Conservation (phyloP, 2,797 vertebrate genomes). For the Anniella stebbinsi region DNA sequence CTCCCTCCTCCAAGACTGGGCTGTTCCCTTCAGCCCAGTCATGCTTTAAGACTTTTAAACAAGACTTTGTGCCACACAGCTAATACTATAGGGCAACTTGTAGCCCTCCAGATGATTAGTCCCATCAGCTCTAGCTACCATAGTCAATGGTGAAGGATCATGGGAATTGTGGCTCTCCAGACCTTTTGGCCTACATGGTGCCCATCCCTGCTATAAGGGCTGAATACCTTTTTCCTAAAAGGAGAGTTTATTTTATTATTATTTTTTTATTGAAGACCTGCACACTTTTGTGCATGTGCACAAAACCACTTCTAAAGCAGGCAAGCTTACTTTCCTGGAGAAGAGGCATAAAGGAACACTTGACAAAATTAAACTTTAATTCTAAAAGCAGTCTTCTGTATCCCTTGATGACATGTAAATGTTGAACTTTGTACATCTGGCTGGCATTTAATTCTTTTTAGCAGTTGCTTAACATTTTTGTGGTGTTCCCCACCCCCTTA, state of each 20-base stretch:
- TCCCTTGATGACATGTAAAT: not conserved
- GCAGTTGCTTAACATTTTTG: not conserved
- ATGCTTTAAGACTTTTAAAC: not conserved
- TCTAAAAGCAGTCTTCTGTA: not conserved
- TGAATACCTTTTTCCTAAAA: not conserved
- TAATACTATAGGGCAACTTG: not conserved
- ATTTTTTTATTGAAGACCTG: not conserved
- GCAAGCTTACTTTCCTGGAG: not conserved
- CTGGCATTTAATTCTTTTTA: slow-evolving; percentile 8
- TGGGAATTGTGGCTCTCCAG: too few relatives aligned
- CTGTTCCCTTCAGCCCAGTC: not conserved
- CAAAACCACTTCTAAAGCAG: not conserved
- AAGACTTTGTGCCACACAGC: not conserved
- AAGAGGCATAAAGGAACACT: not conserved
- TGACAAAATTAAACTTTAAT: not conserved
- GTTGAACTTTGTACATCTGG: slow-evolving; percentile 4
- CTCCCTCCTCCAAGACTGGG: not conserved
- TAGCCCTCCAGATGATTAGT: too few relatives aligned
- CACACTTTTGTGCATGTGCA: not conserved
- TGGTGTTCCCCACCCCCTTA: not conserved
- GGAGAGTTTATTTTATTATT: not conserved
- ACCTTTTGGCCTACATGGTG: too few relatives aligned
- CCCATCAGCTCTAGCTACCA: too few relatives aligned
- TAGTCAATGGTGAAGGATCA: too few relatives aligned
- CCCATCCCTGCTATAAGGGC: too few relatives aligned